A percentile compares a stretch with the other conserved stretches of the same genome.
These are phyloP conservation scores for Odontocerum albicorne DNA, from an alignment of 2,888 invertebrate genomes.

Conservation along the genomic window DNA sequence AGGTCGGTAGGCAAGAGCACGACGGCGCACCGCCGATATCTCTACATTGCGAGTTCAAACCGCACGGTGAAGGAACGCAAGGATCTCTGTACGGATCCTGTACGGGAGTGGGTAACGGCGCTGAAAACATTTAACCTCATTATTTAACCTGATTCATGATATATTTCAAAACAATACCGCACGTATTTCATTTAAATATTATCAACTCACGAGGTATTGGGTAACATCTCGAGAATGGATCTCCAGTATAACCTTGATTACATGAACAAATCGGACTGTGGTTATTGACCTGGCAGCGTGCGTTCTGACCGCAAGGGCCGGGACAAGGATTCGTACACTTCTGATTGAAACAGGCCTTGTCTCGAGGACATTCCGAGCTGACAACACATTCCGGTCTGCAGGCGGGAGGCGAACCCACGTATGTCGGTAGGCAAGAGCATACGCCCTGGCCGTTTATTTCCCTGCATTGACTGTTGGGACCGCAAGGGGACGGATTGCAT, in stretches of 20 bases:
- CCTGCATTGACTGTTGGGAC: constrained; percentile 76
- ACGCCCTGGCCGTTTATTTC: constrained; percentile 68
- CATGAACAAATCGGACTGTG: constrained; percentile 74
- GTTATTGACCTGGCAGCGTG: constrained; percentile 71
- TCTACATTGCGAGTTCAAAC: constrained; percentile 63
- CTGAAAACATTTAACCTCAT: constrained; percentile 43
- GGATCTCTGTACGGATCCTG: constrained; percentile 60
- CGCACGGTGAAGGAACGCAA: constrained; percentile 69
- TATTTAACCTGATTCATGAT: no score
- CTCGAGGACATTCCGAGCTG: constrained; percentile 69
- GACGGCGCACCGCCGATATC: constrained; percentile 60
- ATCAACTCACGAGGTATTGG: constrained; percentile 56
- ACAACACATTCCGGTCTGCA: constrained; percentile 74
- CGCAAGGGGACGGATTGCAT: constrained; percentile 78
- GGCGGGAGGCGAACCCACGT: constrained; percentile 69
- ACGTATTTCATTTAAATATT: no score
- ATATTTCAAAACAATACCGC: no score
- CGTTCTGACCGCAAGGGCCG: constrained; percentile 70
- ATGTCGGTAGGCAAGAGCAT: constrained; percentile 68
- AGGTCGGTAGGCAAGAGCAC: constrained; percentile 62
- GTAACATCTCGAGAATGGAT: constrained; percentile 66
- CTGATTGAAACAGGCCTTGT: constrained; percentile 67
- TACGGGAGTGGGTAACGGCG: constrained; percentile 51
- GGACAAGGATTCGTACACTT: constrained; percentile 75
- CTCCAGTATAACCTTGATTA: constrained; percentile 60